A percentile compares a stretch with the other conserved stretches of the same genome.
These are phyloP conservation scores for Aphidoletes aphidimyza DNA, from an alignment of 2,888 invertebrate species.

Conservation along the genomic window DNA sequence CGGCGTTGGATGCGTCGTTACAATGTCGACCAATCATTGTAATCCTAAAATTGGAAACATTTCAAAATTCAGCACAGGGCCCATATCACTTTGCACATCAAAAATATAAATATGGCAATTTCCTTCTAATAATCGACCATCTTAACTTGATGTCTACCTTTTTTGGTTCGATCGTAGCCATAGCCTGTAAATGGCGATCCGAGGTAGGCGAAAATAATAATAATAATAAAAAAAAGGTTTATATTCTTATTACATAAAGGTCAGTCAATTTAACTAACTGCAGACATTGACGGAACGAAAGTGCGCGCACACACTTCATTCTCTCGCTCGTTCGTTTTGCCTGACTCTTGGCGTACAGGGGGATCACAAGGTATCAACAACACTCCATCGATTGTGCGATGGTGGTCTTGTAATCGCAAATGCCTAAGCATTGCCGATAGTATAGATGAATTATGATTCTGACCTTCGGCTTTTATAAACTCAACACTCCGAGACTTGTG, in stretches of 20 bases:
- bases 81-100: conserved; percentile 48
- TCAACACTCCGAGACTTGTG: conserved; percentile 34
- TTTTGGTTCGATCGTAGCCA: background rate
- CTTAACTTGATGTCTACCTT: background rate
- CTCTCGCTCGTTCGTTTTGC: background rate
- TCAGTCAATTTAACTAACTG: conserved; percentile 44
- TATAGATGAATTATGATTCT: conserved; percentile 47
- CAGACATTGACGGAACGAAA: conserved; percentile 44
- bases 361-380: background rate
- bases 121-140: conserved; percentile 49
- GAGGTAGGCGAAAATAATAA: background rate
- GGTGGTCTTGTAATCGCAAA: background rate
- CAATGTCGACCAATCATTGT: conserved; percentile 17
- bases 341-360: background rate
- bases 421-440: background rate
- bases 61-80: conserved; percentile 15
- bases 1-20: background rate
- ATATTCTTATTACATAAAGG: conserved; percentile 38
- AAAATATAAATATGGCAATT: conserved; percentile 53
- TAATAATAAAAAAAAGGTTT: conserved; percentile 26
- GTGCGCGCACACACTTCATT: background rate
- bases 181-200: background rate
- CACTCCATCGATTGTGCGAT: background rate
- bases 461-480: conserved; percentile 52
- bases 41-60: conserved; percentile 39